Conservation (phyloP, 2,888 invertebrate genomes). For the Macrostomum cliftonense region DNA sequence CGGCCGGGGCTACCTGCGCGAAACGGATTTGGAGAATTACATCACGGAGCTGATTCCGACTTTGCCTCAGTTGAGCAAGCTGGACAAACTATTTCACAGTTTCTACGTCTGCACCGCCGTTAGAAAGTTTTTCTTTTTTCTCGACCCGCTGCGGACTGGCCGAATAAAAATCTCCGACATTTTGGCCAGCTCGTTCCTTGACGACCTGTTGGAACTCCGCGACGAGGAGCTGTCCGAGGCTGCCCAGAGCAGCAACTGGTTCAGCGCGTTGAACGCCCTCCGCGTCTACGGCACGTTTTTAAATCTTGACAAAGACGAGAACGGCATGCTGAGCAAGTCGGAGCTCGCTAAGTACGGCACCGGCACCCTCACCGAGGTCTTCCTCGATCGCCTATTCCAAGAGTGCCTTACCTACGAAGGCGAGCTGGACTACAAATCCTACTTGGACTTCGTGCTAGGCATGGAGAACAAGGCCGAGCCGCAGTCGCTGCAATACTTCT, state of each 20-base stretch:
- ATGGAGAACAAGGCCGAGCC: slow-evolving; percentile 76
- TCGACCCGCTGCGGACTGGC: slow-evolving; percentile 70
- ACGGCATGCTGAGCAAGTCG: slow-evolving; percentile 70
- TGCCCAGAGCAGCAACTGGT: slow-evolving; percentile 51
- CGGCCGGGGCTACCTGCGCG: slow-evolving; percentile 65
- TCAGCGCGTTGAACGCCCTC: slow-evolving; percentile 46
- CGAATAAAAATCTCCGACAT: slow-evolving; percentile 74
- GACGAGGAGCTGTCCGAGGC: slow-evolving; percentile 66
- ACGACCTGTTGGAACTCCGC: slow-evolving; percentile 69
- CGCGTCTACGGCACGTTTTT: slow-evolving; percentile 80
- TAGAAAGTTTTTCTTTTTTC: slow-evolving; percentile 80
- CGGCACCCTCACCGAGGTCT: slow-evolving; percentile 70
- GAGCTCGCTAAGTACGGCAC: slow-evolving; percentile 77
- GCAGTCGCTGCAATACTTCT: slow-evolving; percentile 71
- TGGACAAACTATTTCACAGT: slow-evolving; percentile 51
- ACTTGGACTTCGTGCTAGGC: slow-evolving; percentile 76
- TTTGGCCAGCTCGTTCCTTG: slow-evolving; percentile 69
- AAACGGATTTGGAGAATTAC: slow-evolving; percentile 70
- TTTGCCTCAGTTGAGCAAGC: slow-evolving; percentile 49
- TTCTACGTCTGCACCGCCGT: slow-evolving; percentile 91
- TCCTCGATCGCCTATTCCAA: slow-evolving; percentile 77
- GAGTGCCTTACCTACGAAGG: slow-evolving; percentile 75
- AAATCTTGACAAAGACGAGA: slow-evolving; percentile 50
- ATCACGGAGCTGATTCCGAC: slow-evolving; percentile 80
- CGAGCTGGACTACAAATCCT: slow-evolving; percentile 71